Evolutionary conservation across 2,797 vertebrate genomes (phyloP).

Genomic region (Sebastes miniatus): DNA sequence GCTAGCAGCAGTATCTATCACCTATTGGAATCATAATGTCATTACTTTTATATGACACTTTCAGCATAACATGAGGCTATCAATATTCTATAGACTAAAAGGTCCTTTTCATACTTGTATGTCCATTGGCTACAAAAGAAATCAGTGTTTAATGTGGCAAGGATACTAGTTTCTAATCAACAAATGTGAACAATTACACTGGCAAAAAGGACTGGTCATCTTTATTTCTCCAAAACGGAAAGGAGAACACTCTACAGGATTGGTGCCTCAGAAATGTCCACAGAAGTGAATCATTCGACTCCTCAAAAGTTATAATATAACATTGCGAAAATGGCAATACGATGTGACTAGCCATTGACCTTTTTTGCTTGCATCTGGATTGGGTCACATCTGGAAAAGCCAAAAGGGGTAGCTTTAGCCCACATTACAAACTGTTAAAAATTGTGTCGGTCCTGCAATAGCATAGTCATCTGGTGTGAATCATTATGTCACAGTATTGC

Average conservation of each 20-base stretch:
- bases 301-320: not conserved
- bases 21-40: not conserved
- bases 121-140: not conserved
- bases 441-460: not conserved
- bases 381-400: not conserved
- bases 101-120: not conserved
- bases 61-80: not conserved
- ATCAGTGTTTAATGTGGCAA: not conserved
- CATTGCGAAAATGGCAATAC: not conserved
- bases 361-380: constrained; percentile 5
- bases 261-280: not conserved
- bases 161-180: not conserved
- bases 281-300: not conserved
- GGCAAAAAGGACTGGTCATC: not conserved
- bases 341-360: not conserved
- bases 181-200: not conserved
- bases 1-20: not conserved
- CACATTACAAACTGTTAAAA: not conserved
- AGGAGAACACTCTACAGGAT: not conserved
- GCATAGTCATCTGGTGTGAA: constrained; percentile 7
- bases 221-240: not conserved
- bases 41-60: not conserved
- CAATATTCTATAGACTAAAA: not conserved
- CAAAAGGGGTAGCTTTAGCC: not conserved
- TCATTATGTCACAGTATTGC: not conserved